Evolutionary conservation across 1,140 invertebrate species (phyloP).

Genomic region (Zaprionus taronus): DNA sequence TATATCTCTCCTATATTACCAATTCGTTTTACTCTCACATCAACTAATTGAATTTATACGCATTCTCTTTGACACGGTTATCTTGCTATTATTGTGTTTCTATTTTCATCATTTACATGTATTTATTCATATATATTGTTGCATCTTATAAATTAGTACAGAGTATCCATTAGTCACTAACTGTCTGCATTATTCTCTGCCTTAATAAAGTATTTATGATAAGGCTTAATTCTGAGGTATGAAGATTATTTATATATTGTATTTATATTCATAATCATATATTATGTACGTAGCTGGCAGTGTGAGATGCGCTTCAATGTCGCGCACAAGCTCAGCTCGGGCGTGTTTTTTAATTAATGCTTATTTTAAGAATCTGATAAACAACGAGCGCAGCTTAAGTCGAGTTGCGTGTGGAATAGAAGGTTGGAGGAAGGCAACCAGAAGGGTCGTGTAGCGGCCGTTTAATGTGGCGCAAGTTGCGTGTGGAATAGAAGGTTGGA

Average conservation of each 20-base stretch:
- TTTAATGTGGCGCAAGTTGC: conserved; percentile 70
- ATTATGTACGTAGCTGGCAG: neutral
- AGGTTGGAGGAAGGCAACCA: conserved; percentile 33
- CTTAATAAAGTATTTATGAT: neutral
- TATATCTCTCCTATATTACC: no score
- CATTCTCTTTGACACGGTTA: no score
- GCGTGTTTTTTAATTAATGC: conserved; percentile 57
- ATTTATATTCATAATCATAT: conserved; percentile 1
- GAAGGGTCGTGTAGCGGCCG: conserved; percentile 35
- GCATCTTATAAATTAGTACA: neutral
- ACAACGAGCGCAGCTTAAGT: conserved; percentile 59
- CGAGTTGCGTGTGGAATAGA: conserved; percentile 65
- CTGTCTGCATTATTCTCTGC: neutral
- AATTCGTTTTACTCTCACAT: no score
- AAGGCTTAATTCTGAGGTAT: neutral
- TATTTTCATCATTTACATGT: no score
- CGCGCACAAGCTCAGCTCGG: conserved; percentile 22
- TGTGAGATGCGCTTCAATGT: conserved; percentile 22
- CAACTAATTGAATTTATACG: no score
- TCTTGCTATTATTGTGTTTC: no score
- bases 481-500: conserved; percentile 45
- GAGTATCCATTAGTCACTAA: neutral
- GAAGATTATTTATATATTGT: conserved; percentile 3
- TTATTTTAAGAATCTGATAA: conserved; percentile 60
- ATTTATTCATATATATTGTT: no score